phyloP scores from a whole-genome alignment of 2,888 invertebrate genomes.

The Pseudococcus longispinus region DNA sequence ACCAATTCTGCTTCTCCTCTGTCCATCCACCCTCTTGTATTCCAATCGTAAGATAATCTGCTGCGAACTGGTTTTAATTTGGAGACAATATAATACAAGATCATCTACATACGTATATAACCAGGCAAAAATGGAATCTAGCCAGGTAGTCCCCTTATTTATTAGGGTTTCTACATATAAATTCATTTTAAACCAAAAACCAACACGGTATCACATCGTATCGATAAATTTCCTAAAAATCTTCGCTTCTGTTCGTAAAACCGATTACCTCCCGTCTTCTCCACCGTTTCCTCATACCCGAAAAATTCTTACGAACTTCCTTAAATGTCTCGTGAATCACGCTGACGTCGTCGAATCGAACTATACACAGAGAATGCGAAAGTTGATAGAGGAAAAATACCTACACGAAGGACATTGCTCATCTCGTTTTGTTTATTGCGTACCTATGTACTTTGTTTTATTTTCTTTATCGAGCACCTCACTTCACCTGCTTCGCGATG shows the following conservation, averaged over 20 bases:
- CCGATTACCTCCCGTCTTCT: background rate
- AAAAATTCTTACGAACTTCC: background rate
- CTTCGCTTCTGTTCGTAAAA: background rate
- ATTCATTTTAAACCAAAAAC: background rate
- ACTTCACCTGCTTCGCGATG: background rate
- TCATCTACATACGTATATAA: background rate
- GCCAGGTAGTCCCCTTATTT: background rate
- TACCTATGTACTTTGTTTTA: background rate
- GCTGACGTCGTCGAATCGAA: too few relatives aligned
- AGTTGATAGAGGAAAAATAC: background rate
- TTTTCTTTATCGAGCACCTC: background rate
- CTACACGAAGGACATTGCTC: background rate
- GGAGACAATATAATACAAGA: background rate
- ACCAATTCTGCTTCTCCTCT: background rate
- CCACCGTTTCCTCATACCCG: background rate
- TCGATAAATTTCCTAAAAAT: background rate
- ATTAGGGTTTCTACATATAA: background rate
- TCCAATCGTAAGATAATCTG: background rate
- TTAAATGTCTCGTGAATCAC: background rate
- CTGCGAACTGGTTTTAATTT: background rate
- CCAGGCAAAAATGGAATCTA: background rate
- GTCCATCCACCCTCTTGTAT: background rate
- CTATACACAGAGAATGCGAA: background rate
- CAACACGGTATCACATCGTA: background rate
- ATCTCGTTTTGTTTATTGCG: background rate